Percentiles rank a stretch among this genome's conserved stretches.
phyloP scores from a whole-genome alignment of 2,113 vertebrate genomes.

The Desmodus rotundus region DNA sequence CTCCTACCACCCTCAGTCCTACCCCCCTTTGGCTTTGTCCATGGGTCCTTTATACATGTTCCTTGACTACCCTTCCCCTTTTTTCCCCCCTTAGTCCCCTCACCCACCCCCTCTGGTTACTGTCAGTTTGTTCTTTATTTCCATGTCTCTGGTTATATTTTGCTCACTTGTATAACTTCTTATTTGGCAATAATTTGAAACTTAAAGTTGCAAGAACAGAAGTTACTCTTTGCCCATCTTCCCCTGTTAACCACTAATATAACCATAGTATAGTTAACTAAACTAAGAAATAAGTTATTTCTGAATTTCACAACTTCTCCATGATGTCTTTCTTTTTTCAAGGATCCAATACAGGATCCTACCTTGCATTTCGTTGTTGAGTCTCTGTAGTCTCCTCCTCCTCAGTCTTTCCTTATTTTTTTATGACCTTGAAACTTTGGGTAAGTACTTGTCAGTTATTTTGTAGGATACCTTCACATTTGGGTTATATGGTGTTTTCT shows the following conservation, averaged over 20 bases:
- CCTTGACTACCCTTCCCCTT: too few relatives aligned
- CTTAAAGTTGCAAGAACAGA: not conserved
- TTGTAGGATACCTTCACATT: too few relatives aligned
- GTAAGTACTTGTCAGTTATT: too few relatives aligned
- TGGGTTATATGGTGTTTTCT: not conserved
- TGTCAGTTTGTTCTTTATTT: too few relatives aligned
- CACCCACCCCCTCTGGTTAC: too few relatives aligned
- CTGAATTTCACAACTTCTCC: not conserved
- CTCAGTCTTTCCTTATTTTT: not conserved
- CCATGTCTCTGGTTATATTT: too few relatives aligned
- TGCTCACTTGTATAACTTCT: not conserved
- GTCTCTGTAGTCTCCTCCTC: not conserved
- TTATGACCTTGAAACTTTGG: not conserved
- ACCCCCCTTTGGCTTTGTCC: too few relatives aligned
- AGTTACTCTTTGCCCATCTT: not conserved
- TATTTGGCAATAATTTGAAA: slow-evolving; percentile 28
- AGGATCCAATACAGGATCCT: not conserved
- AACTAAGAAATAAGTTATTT: not conserved
- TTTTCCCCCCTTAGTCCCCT: too few relatives aligned
- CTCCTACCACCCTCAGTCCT: too few relatives aligned
- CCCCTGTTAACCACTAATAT: not conserved
- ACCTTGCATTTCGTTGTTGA: not conserved
- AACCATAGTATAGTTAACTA: not conserved
- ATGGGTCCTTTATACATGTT: too few relatives aligned
- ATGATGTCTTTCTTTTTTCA: not conserved